These are phyloP conservation scores for Oxystoma pomonae DNA, from an alignment of 2,888 invertebrate species.

Conservation along the genomic window DNA sequence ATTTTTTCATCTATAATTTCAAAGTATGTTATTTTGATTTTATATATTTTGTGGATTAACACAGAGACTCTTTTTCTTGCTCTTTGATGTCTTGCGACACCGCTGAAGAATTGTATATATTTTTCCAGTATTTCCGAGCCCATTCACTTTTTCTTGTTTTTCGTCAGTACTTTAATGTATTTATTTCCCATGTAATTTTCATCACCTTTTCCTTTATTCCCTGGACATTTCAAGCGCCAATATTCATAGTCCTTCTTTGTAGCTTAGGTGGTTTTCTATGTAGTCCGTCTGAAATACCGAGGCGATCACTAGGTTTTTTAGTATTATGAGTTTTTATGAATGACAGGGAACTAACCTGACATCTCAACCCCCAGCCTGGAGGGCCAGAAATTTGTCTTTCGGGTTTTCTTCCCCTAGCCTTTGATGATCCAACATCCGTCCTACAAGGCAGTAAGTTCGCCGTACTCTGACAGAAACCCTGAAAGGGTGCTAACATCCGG, in stretches of 20 bases:
- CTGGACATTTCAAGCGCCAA: slow-evolving; percentile 13
- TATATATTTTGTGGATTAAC: background rate
- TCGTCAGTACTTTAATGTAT: background rate
- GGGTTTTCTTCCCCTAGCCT: slow-evolving; percentile 1
- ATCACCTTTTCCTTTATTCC: slow-evolving; percentile 8
- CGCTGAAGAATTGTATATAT: background rate
- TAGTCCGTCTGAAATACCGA: background rate
- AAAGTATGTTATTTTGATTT: background rate
- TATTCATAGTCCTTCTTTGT: slow-evolving; percentile 8
- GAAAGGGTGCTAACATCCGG: slow-evolving; percentile 14
- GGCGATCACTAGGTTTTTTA: background rate
- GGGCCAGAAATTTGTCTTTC: too few species aligned
- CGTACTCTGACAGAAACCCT: slow-evolving; percentile 6
- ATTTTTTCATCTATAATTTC: background rate
- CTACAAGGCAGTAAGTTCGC: background rate
- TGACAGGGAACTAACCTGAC: slow-evolving; percentile 5
- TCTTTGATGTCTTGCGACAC: background rate
- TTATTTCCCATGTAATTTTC: background rate
- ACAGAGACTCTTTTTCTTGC: background rate
- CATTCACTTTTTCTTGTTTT: background rate
- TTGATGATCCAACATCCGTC: too few species aligned
- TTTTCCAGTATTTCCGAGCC: background rate
- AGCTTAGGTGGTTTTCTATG: slow-evolving; percentile 3
- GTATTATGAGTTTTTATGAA: slow-evolving; percentile 1
- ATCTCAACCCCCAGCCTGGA: slow-evolving; percentile 12